Evolutionary conservation across 64 coral and sea anemone species (phyloP).

Genomic region (Porites lutea): DNA sequence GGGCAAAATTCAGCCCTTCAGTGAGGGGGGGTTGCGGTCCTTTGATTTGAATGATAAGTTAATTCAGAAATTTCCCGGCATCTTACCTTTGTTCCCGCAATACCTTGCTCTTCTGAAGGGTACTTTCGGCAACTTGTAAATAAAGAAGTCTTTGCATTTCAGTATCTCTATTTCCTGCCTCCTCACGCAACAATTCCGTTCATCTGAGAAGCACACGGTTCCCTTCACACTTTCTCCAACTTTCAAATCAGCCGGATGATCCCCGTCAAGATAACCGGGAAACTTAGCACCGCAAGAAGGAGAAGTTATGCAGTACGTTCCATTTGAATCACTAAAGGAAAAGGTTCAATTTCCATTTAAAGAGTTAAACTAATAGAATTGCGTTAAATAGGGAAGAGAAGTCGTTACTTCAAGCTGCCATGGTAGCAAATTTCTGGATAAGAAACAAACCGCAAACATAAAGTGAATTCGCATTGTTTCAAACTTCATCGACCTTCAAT

Average conservation of each 20-base stretch:
- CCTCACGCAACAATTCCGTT: constrained; percentile 3
- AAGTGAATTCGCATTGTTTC: too few species aligned
- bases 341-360: too few species aligned
- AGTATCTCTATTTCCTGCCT: constrained; percentile 11
- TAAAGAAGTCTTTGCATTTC: constrained; percentile 10
- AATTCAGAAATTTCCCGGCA: neutral
- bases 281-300: constrained; percentile 24
- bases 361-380: too few species aligned
- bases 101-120: neutral
- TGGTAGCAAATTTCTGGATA: too few species aligned
- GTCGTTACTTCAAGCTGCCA: too few species aligned
- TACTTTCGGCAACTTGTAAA: constrained; percentile 1
- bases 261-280: constrained; percentile 20
- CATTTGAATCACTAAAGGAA: neutral
- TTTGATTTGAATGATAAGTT: neutral
- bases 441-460: too few species aligned
- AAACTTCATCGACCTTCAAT: too few species aligned
- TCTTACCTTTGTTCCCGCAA: constrained; percentile 5
- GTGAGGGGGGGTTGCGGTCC: neutral
- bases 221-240: neutral
- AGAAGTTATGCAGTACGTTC: neutral
- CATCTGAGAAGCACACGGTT: constrained; percentile 12
- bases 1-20: too few species aligned
- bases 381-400: too few species aligned
- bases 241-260: neutral